Conservation (phyloP, 2,888 invertebrate genomes). For the Lepidochrysops patricia region DNA sequence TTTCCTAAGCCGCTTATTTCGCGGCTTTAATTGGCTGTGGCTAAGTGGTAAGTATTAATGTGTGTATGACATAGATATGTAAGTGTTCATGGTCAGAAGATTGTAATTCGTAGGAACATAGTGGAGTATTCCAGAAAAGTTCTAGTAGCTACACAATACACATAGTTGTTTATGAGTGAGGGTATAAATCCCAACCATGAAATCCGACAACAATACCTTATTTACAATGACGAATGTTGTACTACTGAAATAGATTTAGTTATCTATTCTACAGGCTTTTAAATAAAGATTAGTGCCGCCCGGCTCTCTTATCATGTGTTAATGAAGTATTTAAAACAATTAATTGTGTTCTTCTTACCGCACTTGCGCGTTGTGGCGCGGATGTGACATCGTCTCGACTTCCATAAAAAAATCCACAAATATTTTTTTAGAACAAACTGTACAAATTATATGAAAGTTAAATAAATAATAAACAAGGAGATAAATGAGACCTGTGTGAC, state of each 20-base stretch:
- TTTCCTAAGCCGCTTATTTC: no score
- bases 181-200: neutral
- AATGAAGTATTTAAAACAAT: constrained; percentile 31
- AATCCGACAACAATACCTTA: neutral
- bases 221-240: constrained; percentile 2
- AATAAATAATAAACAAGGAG: neutral
- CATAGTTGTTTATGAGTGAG: neutral
- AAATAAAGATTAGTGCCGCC: constrained; percentile 24
- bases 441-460: no score
- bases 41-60: no score
- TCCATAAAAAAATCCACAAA: neutral
- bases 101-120: no score
- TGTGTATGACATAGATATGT: no score
- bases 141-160: no score
- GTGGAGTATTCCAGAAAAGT: no score
- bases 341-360: constrained; percentile 24
- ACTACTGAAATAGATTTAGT: constrained; percentile 10
- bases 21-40: no score
- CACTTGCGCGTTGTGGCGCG: constrained; percentile 24
- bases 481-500: neutral
- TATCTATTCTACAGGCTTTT: constrained; percentile 22
- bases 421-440: neutral
- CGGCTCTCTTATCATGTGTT: constrained; percentile 31
- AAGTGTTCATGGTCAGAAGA: no score
- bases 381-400: constrained; percentile 16